Evolutionary conservation across 2,888 invertebrate genomes (phyloP), one percentile per base, ranked within the genome.

Genomic region (Limenitis camilla): DNA sequence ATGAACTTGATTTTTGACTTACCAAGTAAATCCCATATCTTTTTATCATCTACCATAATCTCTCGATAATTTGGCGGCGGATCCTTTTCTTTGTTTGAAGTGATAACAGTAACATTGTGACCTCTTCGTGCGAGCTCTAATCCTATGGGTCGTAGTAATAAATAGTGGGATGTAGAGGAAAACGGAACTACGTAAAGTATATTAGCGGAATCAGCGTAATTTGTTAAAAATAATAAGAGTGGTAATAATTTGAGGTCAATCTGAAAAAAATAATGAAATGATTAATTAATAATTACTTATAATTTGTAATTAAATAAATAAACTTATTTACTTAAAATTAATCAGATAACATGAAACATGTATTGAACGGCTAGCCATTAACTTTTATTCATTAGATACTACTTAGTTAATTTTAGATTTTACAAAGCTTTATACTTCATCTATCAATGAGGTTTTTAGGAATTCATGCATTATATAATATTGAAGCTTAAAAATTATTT

Each of bases 61-160:
- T 88, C 75, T 5, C 72, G 75, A 53, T 84, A 88, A 53, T 81
- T 87, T 0, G 75, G 60, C 1, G 81, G 72, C 5, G 76, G 72
- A 9, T 76, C 67, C 0, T 67, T 63, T 44, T 81, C 78, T 45
- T 62, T 76, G 51, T 76, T 61, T 1, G 80, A 77, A 5, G 87
- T 79, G 11, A 89, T 81, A 1, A 88, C 81, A 2, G 88, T 88
- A 1, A 89, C 85, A 62, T 89, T 84, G 59, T 89, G 89, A 0
- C 89, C 89, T 47, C 84, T 74, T n/a, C 69, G 65, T 5, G 88
- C 89, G 40, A 89, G 65, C 56, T 87, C 88, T 40, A 87, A 61
- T 4, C 88, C 82, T 28, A 89, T 75, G 0, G 83, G 78, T 56
- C 78, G 77, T 36, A 88, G 67, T 66, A 83, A 67, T 53, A 87